Evolutionary conservation across 2,113 vertebrate genomes (phyloP).

Genomic region (Theristicus caerulescens): DNA sequence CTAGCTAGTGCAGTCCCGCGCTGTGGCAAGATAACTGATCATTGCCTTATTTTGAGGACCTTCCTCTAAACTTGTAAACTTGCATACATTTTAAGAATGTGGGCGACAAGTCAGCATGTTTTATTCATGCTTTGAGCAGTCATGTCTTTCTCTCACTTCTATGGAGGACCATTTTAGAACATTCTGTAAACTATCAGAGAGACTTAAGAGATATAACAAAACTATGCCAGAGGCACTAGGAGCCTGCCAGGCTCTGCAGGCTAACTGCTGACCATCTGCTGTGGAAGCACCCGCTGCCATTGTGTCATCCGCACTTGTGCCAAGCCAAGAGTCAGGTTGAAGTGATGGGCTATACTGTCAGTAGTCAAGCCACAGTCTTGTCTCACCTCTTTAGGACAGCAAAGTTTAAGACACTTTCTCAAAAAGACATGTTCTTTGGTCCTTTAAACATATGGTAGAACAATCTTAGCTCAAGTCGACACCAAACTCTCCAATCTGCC

Average conservation of each 20-base stretch:
- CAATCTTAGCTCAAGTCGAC: background rate
- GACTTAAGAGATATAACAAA: background rate
- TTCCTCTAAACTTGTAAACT: background rate
- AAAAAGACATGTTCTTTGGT: background rate
- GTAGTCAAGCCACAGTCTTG: background rate
- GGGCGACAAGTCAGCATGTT: background rate
- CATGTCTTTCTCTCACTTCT: background rate
- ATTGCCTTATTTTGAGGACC: background rate
- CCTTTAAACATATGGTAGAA: background rate
- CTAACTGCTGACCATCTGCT: constrained; percentile 47
- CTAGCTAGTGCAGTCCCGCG: background rate
- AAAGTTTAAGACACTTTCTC: background rate
- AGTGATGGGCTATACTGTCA: background rate
- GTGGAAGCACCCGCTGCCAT: background rate
- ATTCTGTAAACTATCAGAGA: background rate
- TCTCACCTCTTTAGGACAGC: background rate
- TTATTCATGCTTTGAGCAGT: background rate
- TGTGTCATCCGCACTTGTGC: background rate
- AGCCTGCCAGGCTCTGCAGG: constrained; percentile 46
- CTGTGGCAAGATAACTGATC: background rate
- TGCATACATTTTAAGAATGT: background rate
- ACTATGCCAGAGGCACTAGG: background rate
- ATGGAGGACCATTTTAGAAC: background rate
- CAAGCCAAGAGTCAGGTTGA: background rate
- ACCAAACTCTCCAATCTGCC: background rate